These are phyloP conservation scores for Bellardia pandia DNA, from an alignment of 2,888 invertebrate genomes.

Conservation along the genomic window DNA sequence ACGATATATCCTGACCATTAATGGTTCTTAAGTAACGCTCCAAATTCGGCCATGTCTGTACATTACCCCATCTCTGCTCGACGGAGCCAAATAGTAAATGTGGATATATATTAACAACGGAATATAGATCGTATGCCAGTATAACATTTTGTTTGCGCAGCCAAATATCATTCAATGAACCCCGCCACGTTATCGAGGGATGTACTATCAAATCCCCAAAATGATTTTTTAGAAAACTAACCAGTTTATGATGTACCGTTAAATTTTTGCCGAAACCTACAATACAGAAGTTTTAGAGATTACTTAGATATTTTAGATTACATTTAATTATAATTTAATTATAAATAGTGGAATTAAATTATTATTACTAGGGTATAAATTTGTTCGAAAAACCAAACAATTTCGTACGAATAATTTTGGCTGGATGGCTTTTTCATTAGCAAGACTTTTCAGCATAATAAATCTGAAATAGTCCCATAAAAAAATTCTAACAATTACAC, in stretches of 20 bases:
- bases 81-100: constrained; percentile 86
- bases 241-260: constrained; percentile 85
- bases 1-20: constrained; percentile 79
- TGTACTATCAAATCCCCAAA: constrained; percentile 85
- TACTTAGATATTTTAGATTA: too few species aligned
- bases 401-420: too few species aligned
- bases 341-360: neutral
- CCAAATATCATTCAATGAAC: constrained; percentile 85
- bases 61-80: constrained; percentile 88
- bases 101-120: constrained; percentile 81
- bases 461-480: too few species aligned
- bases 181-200: constrained; percentile 85
- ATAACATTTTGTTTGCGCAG: constrained; percentile 85
- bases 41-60: constrained; percentile 85
- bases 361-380: neutral
- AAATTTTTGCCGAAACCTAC: constrained; percentile 84
- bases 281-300: neutral
- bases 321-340: neutral
- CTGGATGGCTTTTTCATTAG: too few species aligned
- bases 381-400: too few species aligned
- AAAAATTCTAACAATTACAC: too few species aligned
- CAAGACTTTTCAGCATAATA: too few species aligned
- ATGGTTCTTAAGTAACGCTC: constrained; percentile 85
- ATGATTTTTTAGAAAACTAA: constrained; percentile 85
- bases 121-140: constrained; percentile 85